Percentiles rank a stretch among this genome's conserved stretches.
phyloP scores from a whole-genome alignment of 92 coral and sea anemone genomes.

The Umimayanthus kanabou region DNA sequence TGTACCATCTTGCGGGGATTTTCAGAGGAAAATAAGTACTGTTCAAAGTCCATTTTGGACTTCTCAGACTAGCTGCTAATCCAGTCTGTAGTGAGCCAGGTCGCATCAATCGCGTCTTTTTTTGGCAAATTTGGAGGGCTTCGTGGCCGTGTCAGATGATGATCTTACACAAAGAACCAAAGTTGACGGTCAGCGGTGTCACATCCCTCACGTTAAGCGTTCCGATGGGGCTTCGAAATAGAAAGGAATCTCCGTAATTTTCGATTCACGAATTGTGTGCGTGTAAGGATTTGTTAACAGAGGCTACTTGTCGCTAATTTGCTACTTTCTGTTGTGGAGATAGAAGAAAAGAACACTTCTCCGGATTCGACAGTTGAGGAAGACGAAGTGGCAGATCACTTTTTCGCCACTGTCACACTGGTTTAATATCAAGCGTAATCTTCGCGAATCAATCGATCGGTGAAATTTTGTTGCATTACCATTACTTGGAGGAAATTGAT shows the following conservation, averaged over 20 bases:
- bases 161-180: too few species aligned
- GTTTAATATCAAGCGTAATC: conserved; percentile 29
- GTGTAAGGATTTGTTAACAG: neutral
- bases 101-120: too few species aligned
- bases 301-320: neutral
- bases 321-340: neutral
- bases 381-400: conserved; percentile 13
- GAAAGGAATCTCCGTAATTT: conserved; percentile 48
- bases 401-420: conserved; percentile 22
- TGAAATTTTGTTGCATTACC: conserved; percentile 15
- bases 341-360: neutral
- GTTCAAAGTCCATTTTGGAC: too few species aligned
- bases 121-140: too few species aligned
- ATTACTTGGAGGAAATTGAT: conserved; percentile 33
- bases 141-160: too few species aligned
- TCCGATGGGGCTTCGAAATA: conserved; percentile 40
- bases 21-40: too few species aligned
- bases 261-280: conserved; percentile 12
- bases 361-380: neutral
- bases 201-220: conserved; percentile 2
- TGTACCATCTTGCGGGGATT: too few species aligned
- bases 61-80: too few species aligned
- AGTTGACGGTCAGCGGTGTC: conserved; percentile 20
- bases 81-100: too few species aligned
- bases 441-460: conserved; percentile 24